A percentile compares a stretch with the other conserved stretches of the same genome.
phyloP scores from a whole-genome alignment of 2,797 vertebrate genomes.

The Lagodon rhomboides region DNA sequence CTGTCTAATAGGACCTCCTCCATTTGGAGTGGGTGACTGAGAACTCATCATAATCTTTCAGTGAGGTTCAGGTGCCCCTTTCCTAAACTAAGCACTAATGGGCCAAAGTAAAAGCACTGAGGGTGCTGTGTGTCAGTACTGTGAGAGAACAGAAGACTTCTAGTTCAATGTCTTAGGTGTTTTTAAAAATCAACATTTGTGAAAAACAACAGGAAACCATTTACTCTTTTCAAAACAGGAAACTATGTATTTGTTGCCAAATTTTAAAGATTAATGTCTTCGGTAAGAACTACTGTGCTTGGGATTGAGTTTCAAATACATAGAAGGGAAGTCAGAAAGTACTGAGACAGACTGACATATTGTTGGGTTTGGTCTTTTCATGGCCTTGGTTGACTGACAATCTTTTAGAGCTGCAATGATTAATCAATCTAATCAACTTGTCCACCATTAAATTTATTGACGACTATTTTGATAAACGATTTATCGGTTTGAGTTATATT shows the following conservation, averaged over 20 bases:
- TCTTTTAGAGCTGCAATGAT: too few relatives aligned
- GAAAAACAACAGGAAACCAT: not conserved
- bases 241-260: not conserved
- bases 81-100: slow-evolving; percentile 7
- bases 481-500: too few relatives aligned
- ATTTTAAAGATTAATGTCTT: not conserved
- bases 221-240: not conserved
- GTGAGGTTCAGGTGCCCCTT: slow-evolving; percentile 13
- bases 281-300: not conserved
- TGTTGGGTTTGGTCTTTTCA: not conserved
- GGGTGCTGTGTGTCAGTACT: not conserved
- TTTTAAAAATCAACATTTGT: too few relatives aligned
- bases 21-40: slow-evolving; percentile 7
- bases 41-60: slow-evolving; percentile 22
- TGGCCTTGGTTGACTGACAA: not conserved
- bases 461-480: too few relatives aligned
- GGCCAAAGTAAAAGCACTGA: not conserved
- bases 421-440: too few relatives aligned
- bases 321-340: not conserved
- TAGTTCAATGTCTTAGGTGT: not conserved
- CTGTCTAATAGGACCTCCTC: slow-evolving; percentile 48
- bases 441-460: too few relatives aligned
- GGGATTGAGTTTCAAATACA: not conserved
- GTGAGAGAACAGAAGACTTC: not conserved
- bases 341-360: not conserved